phyloP scores from a whole-genome alignment of 2,113 vertebrate species.

The Gobiocypris rarus region DNA sequence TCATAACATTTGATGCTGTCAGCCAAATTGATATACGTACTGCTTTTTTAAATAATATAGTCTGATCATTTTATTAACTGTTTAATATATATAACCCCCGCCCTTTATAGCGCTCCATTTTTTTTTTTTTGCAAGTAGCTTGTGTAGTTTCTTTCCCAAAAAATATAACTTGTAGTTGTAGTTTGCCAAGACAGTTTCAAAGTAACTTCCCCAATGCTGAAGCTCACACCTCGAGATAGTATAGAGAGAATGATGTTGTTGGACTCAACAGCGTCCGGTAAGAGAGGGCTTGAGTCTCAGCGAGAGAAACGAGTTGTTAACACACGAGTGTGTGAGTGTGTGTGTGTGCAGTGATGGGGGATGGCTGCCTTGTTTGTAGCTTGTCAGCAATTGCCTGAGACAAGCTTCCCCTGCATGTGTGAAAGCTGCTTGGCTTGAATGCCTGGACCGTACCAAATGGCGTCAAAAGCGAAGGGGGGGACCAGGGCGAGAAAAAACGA shows the following conservation, averaged over 20 bases:
- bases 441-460: slow-evolving; percentile 88
- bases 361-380: slow-evolving; percentile 88
- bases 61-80: background rate
- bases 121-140: background rate
- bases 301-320: slow-evolving; percentile 18
- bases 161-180: background rate
- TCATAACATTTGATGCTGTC: background rate
- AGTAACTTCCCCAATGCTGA: background rate
- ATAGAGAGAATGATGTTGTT: slow-evolving; percentile 48
- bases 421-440: slow-evolving; percentile 91
- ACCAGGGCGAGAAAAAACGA: slow-evolving; percentile 75
- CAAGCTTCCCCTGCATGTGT: slow-evolving; percentile 86
- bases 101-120: background rate
- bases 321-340: slow-evolving; percentile 27
- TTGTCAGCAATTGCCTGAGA: slow-evolving; percentile 91
- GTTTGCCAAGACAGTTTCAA: background rate
- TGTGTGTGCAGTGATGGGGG: slow-evolving; percentile 47
- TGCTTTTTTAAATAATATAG: background rate
- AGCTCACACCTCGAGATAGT: slow-evolving; percentile 47
- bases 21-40: background rate
- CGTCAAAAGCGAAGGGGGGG: slow-evolving; percentile 79
- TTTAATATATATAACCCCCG: background rate
- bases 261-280: slow-evolving; percentile 32
- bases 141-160: background rate
- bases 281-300: slow-evolving; percentile 50